phyloP scores from a whole-genome alignment of 2,888 invertebrate species.

The Glyphotaelius pellucidus region DNA sequence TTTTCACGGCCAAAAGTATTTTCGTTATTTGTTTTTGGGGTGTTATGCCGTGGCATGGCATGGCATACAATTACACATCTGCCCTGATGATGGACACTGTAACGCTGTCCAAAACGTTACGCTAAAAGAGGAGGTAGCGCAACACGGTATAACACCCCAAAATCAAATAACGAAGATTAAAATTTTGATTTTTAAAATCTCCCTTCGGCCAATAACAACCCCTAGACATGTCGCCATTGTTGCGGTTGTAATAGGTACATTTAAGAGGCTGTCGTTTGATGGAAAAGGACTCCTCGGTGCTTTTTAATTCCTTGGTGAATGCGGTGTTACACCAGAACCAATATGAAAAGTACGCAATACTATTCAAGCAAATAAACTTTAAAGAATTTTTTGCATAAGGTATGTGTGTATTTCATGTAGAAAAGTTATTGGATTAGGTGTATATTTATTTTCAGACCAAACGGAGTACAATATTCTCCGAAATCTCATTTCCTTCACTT shows the following conservation, averaged over 20 bases:
- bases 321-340: not conserved
- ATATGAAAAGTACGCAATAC: not conserved
- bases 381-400: not conserved
- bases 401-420: not conserved
- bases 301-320: not conserved
- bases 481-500: too few relatives aligned
- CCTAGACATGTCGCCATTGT: not conserved
- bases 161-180: too few relatives aligned
- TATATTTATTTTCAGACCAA: not conserved
- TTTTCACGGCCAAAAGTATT: too few relatives aligned
- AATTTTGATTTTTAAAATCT: not conserved
- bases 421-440: not conserved
- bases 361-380: not conserved
- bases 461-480: too few relatives aligned
- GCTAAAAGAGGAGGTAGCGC: too few relatives aligned
- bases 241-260: not conserved
- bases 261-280: not conserved
- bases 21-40: too few relatives aligned
- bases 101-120: too few relatives aligned
- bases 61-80: too few relatives aligned
- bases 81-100: too few relatives aligned
- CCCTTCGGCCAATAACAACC: not conserved
- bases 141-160: too few relatives aligned
- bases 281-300: not conserved
- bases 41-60: too few relatives aligned